Conservation (phyloP, 2,797 vertebrate species). For the Eulemur rubriventer region DNA sequence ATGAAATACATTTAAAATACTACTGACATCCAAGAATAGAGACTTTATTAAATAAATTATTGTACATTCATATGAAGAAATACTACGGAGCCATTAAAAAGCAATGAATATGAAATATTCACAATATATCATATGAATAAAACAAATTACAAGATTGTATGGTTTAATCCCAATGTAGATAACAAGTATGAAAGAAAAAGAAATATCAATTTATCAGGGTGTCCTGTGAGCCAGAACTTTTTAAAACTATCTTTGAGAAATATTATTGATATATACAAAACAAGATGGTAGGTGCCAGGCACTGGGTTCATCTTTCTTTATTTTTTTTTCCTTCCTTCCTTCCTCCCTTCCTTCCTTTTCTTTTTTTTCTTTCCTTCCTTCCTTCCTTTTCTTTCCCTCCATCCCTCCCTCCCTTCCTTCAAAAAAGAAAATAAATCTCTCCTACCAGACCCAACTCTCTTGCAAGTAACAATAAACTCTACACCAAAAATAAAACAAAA, state of each 20-base stretch:
- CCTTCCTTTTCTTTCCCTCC: too few relatives aligned
- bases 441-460: not conserved
- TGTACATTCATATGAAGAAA: not conserved
- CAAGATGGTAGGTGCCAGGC: not conserved
- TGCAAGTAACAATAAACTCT: not conserved
- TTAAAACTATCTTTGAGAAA: slow-evolving; percentile 38
- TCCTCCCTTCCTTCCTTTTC: too few relatives aligned
- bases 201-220: not conserved
- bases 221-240: not conserved
- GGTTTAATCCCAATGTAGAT: not conserved
- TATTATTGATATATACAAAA: not conserved
- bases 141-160: not conserved
- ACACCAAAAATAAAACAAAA: not conserved
- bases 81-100: slow-evolving; percentile 11
- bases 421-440: not conserved
- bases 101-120: not conserved
- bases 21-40: not conserved
- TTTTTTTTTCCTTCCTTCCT: not conserved
- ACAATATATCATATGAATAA: not conserved
- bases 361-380: too few relatives aligned
- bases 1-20: not conserved
- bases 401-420: too few relatives aligned
- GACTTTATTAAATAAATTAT: not conserved
- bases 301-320: not conserved
- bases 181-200: not conserved